phyloP scores from a whole-genome alignment of 2,797 vertebrate genomes.

The Antennarius maculatus region DNA sequence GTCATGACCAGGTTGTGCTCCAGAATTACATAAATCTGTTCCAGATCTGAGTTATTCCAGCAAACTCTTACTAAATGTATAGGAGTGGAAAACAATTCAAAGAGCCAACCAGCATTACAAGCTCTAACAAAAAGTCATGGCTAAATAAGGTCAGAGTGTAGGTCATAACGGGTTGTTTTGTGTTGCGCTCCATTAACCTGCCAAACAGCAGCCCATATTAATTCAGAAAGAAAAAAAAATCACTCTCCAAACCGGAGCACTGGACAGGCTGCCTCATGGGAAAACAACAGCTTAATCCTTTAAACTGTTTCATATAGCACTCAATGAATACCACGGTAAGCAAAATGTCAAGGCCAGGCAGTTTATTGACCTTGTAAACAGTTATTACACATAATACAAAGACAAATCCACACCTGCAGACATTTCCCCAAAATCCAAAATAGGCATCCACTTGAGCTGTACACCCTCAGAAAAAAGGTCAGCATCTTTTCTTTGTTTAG shows the following conservation, averaged over 20 bases:
- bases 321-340: slow-evolving; percentile 71
- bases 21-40: slow-evolving; percentile 26
- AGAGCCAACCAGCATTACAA: slow-evolving; percentile 18
- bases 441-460: slow-evolving; percentile 39
- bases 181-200: slow-evolving; percentile 74
- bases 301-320: slow-evolving; percentile 77
- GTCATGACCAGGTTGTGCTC: slow-evolving; percentile 42
- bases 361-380: slow-evolving; percentile 75
- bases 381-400: slow-evolving; percentile 61
- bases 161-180: slow-evolving; percentile 66
- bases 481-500: slow-evolving; percentile 76
- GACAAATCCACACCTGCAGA: slow-evolving; percentile 42
- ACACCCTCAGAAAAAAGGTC: slow-evolving; percentile 67
- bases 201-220: slow-evolving; percentile 62
- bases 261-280: slow-evolving; percentile 65
- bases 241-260: slow-evolving; percentile 50
- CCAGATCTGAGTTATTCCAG: not conserved
- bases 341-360: slow-evolving; percentile 73
- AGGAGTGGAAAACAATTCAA: slow-evolving; percentile 21
- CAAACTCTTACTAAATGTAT: not conserved
- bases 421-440: slow-evolving; percentile 50
- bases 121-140: slow-evolving; percentile 40
- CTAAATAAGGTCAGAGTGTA: slow-evolving; percentile 72
- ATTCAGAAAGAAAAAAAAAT: slow-evolving; percentile 50
- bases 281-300: slow-evolving; percentile 79